These are phyloP conservation scores for Petrocephalus schoutedeni DNA, from an alignment of 2,797 vertebrate species.

Conservation along the genomic window DNA sequence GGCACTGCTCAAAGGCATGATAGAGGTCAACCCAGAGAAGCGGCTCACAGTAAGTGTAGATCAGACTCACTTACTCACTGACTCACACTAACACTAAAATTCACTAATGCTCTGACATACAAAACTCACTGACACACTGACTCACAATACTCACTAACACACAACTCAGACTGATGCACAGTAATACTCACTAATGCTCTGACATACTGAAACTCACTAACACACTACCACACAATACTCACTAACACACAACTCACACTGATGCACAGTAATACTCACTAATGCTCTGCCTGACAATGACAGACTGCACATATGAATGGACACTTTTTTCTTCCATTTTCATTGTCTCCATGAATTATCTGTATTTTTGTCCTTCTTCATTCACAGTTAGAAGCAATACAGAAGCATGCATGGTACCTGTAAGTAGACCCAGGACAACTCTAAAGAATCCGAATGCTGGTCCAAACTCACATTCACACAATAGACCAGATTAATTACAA, in stretches of 20 bases:
- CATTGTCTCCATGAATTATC: neutral
- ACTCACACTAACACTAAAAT: neutral
- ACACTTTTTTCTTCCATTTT: neutral
- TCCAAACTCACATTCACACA: neutral
- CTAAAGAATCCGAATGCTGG: neutral
- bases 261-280: neutral
- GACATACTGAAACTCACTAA: neutral
- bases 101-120: neutral
- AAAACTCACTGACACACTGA: neutral
- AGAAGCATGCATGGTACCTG: slow-evolving; percentile 88
- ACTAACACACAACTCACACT: neutral
- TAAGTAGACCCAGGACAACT: slow-evolving; percentile 58
- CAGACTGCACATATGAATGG: neutral
- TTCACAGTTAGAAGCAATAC: slow-evolving; percentile 81
- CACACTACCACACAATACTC: neutral
- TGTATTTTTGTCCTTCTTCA: slow-evolving; percentile 28
- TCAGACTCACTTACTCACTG: no score
- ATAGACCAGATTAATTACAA: neutral
- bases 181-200: neutral
- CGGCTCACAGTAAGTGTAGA: slow-evolving; percentile 70
- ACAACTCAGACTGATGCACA: neutral
- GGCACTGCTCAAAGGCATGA: slow-evolving; percentile 80
- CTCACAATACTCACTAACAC: neutral
- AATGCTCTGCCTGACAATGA: neutral
- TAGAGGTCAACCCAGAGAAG: slow-evolving; percentile 82